A percentile compares a stretch with the other conserved stretches of the same genome.
phyloP scores from a whole-genome alignment of 2,888 invertebrate species.

The Drosophila birchii region DNA sequence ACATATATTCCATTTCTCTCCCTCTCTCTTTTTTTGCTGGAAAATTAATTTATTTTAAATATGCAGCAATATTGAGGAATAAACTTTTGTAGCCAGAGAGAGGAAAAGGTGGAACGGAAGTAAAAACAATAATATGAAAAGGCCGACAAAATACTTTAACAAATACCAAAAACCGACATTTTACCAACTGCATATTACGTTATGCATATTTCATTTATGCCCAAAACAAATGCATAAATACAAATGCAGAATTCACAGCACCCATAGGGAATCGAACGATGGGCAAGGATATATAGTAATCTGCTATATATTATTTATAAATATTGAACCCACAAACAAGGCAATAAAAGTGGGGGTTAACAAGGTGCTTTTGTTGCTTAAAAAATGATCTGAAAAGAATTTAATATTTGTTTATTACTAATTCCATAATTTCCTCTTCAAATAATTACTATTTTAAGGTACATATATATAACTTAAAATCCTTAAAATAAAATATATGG shows the following conservation, averaged over 20 bases:
- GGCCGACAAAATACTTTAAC: constrained; percentile 56
- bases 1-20: neutral
- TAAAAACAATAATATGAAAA: constrained; percentile 34
- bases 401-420: no score
- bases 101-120: constrained; percentile 6
- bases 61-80: constrained; percentile 37
- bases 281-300: constrained; percentile 8
- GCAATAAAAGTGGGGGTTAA: neutral
- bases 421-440: neutral
- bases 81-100: constrained; percentile 4
- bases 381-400: neutral
- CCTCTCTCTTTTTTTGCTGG: neutral
- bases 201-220: constrained; percentile 64
- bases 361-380: neutral
- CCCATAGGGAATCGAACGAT: constrained; percentile 19
- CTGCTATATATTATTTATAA: neutral
- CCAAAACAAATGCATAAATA: constrained; percentile 39
- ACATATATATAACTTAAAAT: no score
- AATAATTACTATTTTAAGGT: neutral
- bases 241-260: constrained; percentile 13
- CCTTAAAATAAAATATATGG: no score
- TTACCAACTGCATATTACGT: constrained; percentile 59
- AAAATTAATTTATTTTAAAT: constrained; percentile 55
- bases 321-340: neutral
- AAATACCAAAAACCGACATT: constrained; percentile 62